phyloP scores from a whole-genome alignment of 2,888 invertebrate species.

The Andrena dorsata region DNA sequence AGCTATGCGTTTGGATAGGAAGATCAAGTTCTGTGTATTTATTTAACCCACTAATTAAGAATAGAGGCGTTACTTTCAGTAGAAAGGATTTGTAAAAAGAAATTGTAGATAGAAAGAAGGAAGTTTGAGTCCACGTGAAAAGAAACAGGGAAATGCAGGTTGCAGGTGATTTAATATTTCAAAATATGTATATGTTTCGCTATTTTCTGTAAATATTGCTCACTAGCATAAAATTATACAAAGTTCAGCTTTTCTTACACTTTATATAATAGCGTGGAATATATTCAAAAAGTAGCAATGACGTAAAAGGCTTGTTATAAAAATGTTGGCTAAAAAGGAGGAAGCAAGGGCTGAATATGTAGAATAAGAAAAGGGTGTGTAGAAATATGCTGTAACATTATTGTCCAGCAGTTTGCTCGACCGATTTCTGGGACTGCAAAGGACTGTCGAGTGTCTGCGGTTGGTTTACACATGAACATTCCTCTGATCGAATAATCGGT shows the following conservation, averaged over 20 bases:
- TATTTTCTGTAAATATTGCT: not conserved
- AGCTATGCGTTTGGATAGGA: too few species aligned
- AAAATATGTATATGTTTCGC: not conserved
- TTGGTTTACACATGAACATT: slow-evolving; percentile 56
- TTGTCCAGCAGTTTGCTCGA: slow-evolving; percentile 35
- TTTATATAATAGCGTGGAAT: not conserved
- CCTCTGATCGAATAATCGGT: slow-evolving; percentile 88
- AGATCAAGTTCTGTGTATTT: too few species aligned
- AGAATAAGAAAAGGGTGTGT: not conserved
- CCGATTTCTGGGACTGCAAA: slow-evolving; percentile 50
- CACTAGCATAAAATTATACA: too few species aligned
- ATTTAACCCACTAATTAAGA: too few species aligned
- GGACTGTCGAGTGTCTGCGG: slow-evolving; percentile 57
- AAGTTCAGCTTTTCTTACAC: not conserved
- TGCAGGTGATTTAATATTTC: not conserved
- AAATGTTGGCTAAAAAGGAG: not conserved
- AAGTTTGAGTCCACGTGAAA: not conserved
- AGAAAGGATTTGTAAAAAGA: not conserved
- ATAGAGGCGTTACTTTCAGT: too few species aligned
- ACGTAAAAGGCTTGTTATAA: not conserved
- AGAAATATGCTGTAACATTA: not conserved
- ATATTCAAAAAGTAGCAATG: not conserved
- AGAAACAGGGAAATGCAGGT: not conserved
- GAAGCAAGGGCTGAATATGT: not conserved
- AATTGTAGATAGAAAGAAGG: not conserved